Percentiles rank a stretch among this genome's conserved stretches.
These are phyloP conservation scores for Apogon hyalosoma DNA, from an alignment of 2,797 vertebrate species.

Conservation along the genomic window DNA sequence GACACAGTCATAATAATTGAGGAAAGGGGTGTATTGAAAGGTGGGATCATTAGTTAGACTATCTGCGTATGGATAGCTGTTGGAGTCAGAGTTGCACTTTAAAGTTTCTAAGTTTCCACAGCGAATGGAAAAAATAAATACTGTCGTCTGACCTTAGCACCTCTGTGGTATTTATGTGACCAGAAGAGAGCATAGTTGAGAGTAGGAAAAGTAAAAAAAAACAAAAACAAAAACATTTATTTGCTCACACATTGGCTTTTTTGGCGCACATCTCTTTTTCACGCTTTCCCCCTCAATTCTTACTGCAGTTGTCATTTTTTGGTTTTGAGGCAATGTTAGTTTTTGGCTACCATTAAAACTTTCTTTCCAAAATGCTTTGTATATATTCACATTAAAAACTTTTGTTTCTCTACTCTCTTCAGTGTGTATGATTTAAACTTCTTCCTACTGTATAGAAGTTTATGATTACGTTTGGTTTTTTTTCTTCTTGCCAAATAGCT, in stretches of 20 bases:
- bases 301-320: background rate
- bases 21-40: conserved; percentile 51
- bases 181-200: background rate
- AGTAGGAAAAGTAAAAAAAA: background rate
- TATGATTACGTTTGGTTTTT: background rate
- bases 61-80: conserved; percentile 15
- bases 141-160: conserved; percentile 12
- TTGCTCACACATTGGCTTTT: background rate
- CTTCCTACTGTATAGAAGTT: no score
- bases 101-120: conserved; percentile 45
- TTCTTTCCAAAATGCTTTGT: background rate
- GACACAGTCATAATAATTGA: conserved; percentile 66
- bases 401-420: no score
- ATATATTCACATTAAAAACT: conserved; percentile 1
- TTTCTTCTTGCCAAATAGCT: conserved; percentile 8
- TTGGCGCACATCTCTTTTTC: background rate
- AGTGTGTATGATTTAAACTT: no score
- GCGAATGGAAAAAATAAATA: conserved; percentile 8
- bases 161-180: background rate
- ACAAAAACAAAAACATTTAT: background rate
- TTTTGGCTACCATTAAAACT: background rate
- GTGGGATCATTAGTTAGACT: conserved; percentile 76
- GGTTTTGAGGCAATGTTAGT: background rate
- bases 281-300: background rate
- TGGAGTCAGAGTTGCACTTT: conserved; percentile 46